Evolutionary conservation across 1,140 invertebrate genomes (phyloP).

Genomic region (Brachionus paranguensis): DNA sequence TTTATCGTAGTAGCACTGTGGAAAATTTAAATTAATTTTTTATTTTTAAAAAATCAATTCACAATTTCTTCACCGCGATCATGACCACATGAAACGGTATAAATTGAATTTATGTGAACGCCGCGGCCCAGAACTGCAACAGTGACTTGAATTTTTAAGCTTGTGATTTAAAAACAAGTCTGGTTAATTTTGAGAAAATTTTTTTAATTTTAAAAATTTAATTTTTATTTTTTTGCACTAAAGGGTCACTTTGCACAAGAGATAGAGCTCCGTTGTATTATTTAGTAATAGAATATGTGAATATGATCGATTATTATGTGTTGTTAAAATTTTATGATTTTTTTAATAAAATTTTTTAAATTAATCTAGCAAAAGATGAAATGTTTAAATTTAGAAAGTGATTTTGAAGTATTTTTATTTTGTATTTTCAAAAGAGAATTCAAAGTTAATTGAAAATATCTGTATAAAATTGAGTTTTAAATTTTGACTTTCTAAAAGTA

Average conservation of each 20-base stretch:
- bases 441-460: background rate
- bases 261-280: background rate
- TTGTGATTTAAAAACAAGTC: no score
- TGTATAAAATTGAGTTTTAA: background rate
- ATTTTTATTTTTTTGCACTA: background rate
- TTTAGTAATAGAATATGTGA: background rate
- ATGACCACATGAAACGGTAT: no score
- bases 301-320: background rate
- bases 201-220: background rate
- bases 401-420: no score
- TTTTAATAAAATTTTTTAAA: background rate
- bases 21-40: no score
- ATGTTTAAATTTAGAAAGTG: no score
- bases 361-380: background rate
- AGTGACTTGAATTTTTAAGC: background rate
- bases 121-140: no score
- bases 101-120: no score
- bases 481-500: no score
- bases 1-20: no score
- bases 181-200: background rate
- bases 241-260: conserved; percentile 4
- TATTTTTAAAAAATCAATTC: no score
- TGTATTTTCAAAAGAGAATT: background rate
- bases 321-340: background rate
- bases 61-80: no score